Percentiles rank a stretch among this genome's conserved stretches.
Conservation (phyloP, 2,113 vertebrate genomes). For the Ursus arctos region DNA sequence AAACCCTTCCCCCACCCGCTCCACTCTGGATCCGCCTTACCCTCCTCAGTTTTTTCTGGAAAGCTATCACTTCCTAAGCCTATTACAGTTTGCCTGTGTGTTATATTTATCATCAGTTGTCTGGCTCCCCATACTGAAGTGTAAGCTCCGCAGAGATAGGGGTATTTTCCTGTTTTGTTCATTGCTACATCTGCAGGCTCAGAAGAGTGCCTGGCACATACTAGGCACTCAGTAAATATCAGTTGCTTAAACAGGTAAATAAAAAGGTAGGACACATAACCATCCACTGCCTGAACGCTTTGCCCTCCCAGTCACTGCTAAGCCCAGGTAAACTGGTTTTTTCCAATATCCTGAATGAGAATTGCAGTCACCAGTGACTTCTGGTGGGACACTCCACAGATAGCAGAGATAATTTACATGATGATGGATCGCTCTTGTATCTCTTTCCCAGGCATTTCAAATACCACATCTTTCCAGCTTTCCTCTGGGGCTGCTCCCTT, state of each 20-base stretch:
- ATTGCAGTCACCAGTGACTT: neutral
- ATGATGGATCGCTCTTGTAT: no score
- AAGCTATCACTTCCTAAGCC: neutral
- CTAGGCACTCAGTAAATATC: neutral
- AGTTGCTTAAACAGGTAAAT: neutral
- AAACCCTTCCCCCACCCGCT: neutral
- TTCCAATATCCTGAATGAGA: neutral
- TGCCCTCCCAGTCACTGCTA: neutral
- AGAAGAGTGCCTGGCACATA: neutral
- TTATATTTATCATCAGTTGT: neutral
- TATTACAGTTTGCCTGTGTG: neutral
- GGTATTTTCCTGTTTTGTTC: neutral
- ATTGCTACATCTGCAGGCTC: neutral
- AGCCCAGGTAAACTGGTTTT: neutral
- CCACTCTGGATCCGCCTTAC: neutral
- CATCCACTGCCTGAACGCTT: neutral
- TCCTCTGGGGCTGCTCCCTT: neutral
- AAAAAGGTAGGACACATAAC: neutral
- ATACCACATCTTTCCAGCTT: neutral
- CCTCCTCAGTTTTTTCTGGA: neutral
- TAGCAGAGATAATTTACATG: neutral
- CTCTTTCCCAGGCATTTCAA: neutral
- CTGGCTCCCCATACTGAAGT: neutral
- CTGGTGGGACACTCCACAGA: no score
- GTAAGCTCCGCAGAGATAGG: neutral